Conservation (phyloP, 2,888 invertebrate genomes). For the Girardia tigrina region DNA sequence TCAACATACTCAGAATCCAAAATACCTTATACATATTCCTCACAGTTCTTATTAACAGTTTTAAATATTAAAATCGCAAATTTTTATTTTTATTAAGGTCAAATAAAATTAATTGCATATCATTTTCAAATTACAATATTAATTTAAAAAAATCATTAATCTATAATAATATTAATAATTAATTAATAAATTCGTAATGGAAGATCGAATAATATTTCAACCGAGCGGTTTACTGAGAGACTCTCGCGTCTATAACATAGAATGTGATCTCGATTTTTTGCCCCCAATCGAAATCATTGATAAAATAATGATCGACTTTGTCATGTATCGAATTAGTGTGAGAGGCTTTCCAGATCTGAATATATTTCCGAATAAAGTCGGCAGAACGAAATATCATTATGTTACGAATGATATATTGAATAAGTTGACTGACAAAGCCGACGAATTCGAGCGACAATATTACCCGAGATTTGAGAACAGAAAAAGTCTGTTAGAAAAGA, state of each 20-base stretch:
- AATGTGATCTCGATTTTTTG: slow-evolving; percentile 6
- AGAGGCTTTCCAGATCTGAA: slow-evolving; percentile 28
- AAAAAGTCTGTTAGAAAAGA: slow-evolving; percentile 23
- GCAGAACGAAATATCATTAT: background rate
- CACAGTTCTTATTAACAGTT: too few relatives aligned
- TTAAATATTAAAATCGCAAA: too few relatives aligned
- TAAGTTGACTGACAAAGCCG: slow-evolving; percentile 26
- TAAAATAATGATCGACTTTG: slow-evolving; percentile 27
- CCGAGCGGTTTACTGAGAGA: background rate
- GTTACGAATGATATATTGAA: background rate
- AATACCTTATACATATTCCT: too few relatives aligned
- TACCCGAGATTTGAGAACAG: slow-evolving; percentile 29
- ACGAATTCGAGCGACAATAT: slow-evolving; percentile 32
- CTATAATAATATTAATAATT: too few relatives aligned
- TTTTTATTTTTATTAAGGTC: too few relatives aligned
- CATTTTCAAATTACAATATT: too few relatives aligned
- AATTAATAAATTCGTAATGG: background rate
- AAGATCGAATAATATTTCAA: slow-evolving; percentile 12
- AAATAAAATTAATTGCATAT: too few relatives aligned
- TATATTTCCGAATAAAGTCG: slow-evolving; percentile 29
- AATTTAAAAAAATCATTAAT: too few relatives aligned
- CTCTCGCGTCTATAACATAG: background rate
- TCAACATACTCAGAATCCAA: too few relatives aligned
- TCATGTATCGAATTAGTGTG: slow-evolving; percentile 30
- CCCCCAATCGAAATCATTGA: slow-evolving; percentile 17